These are phyloP conservation scores for Mico argentatus DNA, from an alignment of 2,797 vertebrate species.

Conservation along the genomic window DNA sequence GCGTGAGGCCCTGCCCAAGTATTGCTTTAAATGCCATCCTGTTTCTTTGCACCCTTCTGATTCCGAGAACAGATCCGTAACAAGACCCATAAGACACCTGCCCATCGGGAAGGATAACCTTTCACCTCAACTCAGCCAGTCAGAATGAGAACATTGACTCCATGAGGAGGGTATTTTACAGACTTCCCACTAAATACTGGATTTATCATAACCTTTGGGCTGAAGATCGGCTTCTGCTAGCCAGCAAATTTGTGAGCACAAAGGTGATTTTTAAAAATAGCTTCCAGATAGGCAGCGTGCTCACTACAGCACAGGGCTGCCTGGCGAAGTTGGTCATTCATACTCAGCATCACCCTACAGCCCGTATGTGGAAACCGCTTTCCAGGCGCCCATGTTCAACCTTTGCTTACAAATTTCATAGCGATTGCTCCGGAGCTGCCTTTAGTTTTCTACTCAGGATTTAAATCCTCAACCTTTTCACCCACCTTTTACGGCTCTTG, in stretches of 20 bases:
- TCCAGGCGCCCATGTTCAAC: neutral
- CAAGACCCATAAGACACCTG: accelerated
- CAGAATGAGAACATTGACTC: neutral
- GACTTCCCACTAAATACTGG: neutral
- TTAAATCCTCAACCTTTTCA: neutral
- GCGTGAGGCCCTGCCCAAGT: neutral
- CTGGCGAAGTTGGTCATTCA: neutral
- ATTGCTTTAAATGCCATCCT: neutral
- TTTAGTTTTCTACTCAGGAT: neutral
- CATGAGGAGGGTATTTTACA: accelerated
- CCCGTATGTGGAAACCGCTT: neutral
- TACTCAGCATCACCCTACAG: neutral
- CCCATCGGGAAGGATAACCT: accelerated
- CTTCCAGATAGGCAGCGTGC: neutral
- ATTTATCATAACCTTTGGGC: neutral
- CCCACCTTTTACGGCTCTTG: neutral
- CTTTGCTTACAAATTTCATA: neutral
- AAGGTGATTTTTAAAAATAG: neutral
- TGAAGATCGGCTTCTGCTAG: neutral
- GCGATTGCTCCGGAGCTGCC: neutral
- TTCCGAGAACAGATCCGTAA: accelerated
- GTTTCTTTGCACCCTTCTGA: neutral
- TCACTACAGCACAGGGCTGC: neutral
- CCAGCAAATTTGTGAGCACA: neutral
- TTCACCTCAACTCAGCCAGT: accelerated